A percentile compares a stretch with the other conserved stretches of the same genome.
These are phyloP conservation scores for Gortyna flavago DNA, from an alignment of 2,888 invertebrate species.

Conservation along the genomic window DNA sequence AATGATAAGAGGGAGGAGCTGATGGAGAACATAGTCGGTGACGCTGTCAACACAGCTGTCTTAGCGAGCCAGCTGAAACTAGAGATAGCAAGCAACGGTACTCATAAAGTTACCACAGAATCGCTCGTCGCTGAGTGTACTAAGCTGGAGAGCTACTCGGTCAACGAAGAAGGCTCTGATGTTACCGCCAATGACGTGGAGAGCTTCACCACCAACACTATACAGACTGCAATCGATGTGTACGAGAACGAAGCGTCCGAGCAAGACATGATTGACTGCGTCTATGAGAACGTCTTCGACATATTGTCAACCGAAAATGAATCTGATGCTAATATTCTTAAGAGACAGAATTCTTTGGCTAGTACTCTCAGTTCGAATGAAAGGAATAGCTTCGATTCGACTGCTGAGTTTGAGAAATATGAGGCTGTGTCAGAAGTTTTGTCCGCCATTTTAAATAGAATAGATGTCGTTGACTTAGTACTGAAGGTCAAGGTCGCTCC, in stretches of 20 bases:
- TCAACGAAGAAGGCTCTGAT: slow-evolving; percentile 40
- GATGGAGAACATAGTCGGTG: slow-evolving; percentile 39
- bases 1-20: slow-evolving; percentile 51
- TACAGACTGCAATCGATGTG: slow-evolving; percentile 64
- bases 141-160: slow-evolving; percentile 35
- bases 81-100: slow-evolving; percentile 47
- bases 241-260: slow-evolving; percentile 42
- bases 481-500: slow-evolving; percentile 12
- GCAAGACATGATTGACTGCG: slow-evolving; percentile 52
- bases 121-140: slow-evolving; percentile 47
- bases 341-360: slow-evolving; percentile 66
- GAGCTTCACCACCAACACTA: slow-evolving; percentile 15
- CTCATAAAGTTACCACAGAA: slow-evolving; percentile 44
- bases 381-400: slow-evolving; percentile 81
- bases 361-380: slow-evolving; percentile 76
- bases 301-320: slow-evolving; percentile 51
- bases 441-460: slow-evolving; percentile 73
- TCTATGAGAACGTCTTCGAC: slow-evolving; percentile 55
- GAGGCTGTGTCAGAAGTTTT: slow-evolving; percentile 82
- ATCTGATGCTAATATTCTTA: slow-evolving; percentile 41
- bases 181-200: slow-evolving; percentile 24
- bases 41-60: slow-evolving; percentile 49
- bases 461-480: slow-evolving; percentile 66
- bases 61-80: slow-evolving; percentile 56
- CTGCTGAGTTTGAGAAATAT: slow-evolving; percentile 84